Evolutionary conservation across 2,888 invertebrate genomes (phyloP).

Genomic region (Hydroisotoma schaefferi): DNA sequence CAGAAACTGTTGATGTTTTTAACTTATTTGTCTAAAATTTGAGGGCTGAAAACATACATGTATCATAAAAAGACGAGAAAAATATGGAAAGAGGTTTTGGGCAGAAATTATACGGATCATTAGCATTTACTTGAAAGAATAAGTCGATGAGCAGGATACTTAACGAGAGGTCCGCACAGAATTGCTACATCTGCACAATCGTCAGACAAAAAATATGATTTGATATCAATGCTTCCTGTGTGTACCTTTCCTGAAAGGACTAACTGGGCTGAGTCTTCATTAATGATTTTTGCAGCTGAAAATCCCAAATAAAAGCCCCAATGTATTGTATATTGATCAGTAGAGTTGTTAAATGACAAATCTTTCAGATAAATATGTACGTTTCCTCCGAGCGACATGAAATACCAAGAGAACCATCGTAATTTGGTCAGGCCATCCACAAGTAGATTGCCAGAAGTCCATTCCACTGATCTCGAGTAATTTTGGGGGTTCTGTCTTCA

Average conservation of each 20-base stretch:
- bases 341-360: neutral
- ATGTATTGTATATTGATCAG: too few species aligned
- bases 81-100: too few species aligned
- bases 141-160: slow-evolving; percentile 33
- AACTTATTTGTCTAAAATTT: too few species aligned
- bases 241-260: slow-evolving; percentile 9
- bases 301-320: neutral
- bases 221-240: slow-evolving; percentile 15
- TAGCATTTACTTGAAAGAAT: slow-evolving; percentile 26
- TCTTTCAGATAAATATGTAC: slow-evolving; percentile 16
- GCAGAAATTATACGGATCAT: too few species aligned
- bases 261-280: slow-evolving; percentile 23
- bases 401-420: slow-evolving; percentile 25
- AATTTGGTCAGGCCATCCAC: slow-evolving; percentile 33
- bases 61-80: too few species aligned
- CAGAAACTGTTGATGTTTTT: too few species aligned
- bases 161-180: slow-evolving; percentile 17
- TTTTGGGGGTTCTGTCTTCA: slow-evolving; percentile 18
- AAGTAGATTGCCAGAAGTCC: slow-evolving; percentile 31
- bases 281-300: slow-evolving; percentile 25
- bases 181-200: slow-evolving; percentile 22
- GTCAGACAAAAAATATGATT: slow-evolving; percentile 16
- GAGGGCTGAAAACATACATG: too few species aligned
- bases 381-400: slow-evolving; percentile 21
- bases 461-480: slow-evolving; percentile 17